Evolutionary conservation across 1,140 invertebrate species (phyloP).

Genomic region (Hormaphis cornu): DNA sequence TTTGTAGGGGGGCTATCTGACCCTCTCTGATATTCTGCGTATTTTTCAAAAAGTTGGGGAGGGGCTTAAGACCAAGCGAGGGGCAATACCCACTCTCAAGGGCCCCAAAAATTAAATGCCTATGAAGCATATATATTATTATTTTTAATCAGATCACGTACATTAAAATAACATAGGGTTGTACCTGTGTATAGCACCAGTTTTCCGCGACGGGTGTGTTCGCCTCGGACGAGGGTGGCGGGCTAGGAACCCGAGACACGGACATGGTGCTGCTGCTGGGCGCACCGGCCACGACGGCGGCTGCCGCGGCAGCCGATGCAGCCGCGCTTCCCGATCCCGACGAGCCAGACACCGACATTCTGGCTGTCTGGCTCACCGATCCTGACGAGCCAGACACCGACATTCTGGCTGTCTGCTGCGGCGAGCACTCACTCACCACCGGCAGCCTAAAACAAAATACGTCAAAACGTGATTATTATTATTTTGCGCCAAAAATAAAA

Average conservation of each 20-base stretch:
- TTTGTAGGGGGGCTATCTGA: too few species aligned
- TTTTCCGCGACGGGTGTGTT: conserved; percentile 89
- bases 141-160: too few species aligned
- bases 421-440: conserved; percentile 75
- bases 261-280: conserved; percentile 60
- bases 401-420: conserved; percentile 43
- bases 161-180: too few species aligned
- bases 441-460: conserved; percentile 55
- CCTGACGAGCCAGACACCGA: conserved; percentile 56
- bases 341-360: conserved; percentile 46
- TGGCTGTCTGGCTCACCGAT: conserved; percentile 49
- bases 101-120: too few species aligned
- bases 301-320: conserved; percentile 49
- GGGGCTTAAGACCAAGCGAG: too few species aligned
- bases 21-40: too few species aligned
- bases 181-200: conserved; percentile 92
- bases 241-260: conserved; percentile 81
- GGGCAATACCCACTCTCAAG: too few species aligned
- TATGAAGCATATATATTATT: too few species aligned
- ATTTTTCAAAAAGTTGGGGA: too few species aligned
- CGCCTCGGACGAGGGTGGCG: conserved; percentile 72
- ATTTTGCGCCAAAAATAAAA: too few species aligned
- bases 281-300: conserved; percentile 59
- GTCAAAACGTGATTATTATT: conserved; percentile 16
- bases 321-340: conserved; percentile 62